Percentiles rank a stretch among this genome's conserved stretches.
These are phyloP conservation scores for Dione vanillae DNA, from an alignment of 2,888 invertebrate genomes.

Conservation along the genomic window DNA sequence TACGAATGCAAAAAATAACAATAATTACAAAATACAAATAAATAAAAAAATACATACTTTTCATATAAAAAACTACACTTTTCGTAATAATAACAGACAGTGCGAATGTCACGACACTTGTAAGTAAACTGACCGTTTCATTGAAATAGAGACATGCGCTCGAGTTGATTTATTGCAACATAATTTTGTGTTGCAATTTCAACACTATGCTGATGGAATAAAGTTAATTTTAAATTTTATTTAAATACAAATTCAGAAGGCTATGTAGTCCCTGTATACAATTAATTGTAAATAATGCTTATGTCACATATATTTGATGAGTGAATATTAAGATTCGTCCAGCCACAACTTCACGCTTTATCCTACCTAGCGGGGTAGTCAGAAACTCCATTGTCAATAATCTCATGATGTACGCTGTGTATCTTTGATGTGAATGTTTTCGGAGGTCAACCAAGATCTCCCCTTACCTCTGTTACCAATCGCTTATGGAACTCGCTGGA, in stretches of 20 bases:
- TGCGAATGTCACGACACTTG: slow-evolving; percentile 44
- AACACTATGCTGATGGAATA: not conserved
- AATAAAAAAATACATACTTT: slow-evolving; percentile 1
- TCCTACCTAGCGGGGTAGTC: too few species aligned
- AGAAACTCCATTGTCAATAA: too few species aligned
- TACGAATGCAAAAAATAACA: not conserved
- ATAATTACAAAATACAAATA: not conserved
- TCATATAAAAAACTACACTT: not conserved
- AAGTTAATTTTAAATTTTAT: not conserved
- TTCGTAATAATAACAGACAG: slow-evolving; percentile 26
- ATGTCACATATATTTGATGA: not conserved
- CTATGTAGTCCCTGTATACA: slow-evolving; percentile 8
- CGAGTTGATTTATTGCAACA: slow-evolving; percentile 39
- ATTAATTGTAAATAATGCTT: slow-evolving; percentile 4
- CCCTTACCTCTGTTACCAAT: too few species aligned
- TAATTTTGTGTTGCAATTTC: not conserved
- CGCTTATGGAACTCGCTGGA: too few species aligned
- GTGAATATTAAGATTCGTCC: too few species aligned
- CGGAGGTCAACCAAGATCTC: too few species aligned
- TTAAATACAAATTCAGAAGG: slow-evolving; percentile 1
- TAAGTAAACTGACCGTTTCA: slow-evolving; percentile 46
- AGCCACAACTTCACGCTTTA: too few species aligned
- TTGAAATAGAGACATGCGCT: slow-evolving; percentile 44
- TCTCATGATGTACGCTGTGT: too few species aligned
- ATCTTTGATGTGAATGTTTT: too few species aligned